These are phyloP conservation scores for Sardina pilchardus DNA, from an alignment of 2,113 vertebrate species.

Conservation along the genomic window DNA sequence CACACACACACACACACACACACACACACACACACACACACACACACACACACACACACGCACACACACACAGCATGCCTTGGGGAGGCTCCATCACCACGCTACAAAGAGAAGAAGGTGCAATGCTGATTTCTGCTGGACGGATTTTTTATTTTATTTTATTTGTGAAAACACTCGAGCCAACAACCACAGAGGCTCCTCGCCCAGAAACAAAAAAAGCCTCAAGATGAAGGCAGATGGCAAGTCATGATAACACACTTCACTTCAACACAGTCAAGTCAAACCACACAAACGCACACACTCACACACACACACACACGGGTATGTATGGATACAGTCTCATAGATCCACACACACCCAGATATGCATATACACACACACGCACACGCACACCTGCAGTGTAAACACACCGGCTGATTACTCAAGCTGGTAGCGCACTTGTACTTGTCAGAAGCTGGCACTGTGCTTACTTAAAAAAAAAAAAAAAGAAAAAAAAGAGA, in stretches of 20 bases:
- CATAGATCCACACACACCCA: not conserved
- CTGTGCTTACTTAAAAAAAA: not conserved
- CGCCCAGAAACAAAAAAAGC: not conserved
- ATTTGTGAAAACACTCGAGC: not conserved
- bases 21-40: not conserved
- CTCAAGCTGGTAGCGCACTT: not conserved
- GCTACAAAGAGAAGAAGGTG: not conserved
- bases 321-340: not conserved
- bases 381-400: not conserved
- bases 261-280: not conserved
- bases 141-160: not conserved
- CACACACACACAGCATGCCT: not conserved
- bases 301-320: not conserved
- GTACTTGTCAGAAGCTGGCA: not conserved
- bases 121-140: not conserved
- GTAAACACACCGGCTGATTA: not conserved
- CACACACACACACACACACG: not conserved
- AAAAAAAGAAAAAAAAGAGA: too few relatives aligned
- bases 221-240: not conserved
- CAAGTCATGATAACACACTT: slow-evolving; percentile 6
- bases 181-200: not conserved
- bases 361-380: not conserved
- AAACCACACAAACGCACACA: not conserved
- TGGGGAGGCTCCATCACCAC: not conserved
- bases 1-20: not conserved